Percentiles rank a stretch among this genome's conserved stretches.
Conservation (phyloP, 2,888 invertebrate species). For the Euzetes globulus region DNA sequence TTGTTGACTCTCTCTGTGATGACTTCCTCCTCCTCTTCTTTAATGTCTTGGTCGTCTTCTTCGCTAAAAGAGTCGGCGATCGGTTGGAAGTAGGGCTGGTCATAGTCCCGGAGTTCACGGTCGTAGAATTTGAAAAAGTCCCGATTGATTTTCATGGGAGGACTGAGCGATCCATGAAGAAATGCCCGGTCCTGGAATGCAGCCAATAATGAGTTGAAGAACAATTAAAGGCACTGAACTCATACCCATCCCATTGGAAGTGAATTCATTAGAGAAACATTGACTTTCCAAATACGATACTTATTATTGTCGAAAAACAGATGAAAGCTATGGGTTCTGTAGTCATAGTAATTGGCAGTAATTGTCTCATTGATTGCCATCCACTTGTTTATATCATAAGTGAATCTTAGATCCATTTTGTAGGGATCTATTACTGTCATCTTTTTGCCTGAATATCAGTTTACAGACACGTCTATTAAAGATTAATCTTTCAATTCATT, state of each 20-base stretch:
- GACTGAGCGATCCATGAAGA: constrained; percentile 31
- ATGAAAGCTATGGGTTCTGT: constrained; percentile 26
- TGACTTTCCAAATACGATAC: constrained; percentile 33
- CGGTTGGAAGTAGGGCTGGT: constrained; percentile 12
- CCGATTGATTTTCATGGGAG: constrained; percentile 21
- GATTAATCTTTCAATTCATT: background rate
- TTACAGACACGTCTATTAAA: too few species aligned
- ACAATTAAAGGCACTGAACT: background rate
- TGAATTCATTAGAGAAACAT: constrained; percentile 31
- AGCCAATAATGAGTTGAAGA: background rate
- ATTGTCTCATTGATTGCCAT: constrained; percentile 34
- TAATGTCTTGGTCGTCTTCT: background rate
- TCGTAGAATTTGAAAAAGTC: constrained; percentile 32
- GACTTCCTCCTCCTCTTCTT: background rate
- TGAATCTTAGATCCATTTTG: constrained; percentile 29
- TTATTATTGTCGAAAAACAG: constrained; percentile 29
- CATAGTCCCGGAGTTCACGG: constrained; percentile 17
- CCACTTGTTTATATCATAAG: constrained; percentile 34
- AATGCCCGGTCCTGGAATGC: constrained; percentile 27
- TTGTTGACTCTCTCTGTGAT: background rate
- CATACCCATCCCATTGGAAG: constrained; percentile 34
- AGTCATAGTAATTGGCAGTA: constrained; percentile 32
- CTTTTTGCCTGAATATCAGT: constrained; percentile 22
- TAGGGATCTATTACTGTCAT: constrained; percentile 34
- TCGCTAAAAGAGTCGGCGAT: background rate